Percentiles rank a stretch among this genome's conserved stretches.
Evolutionary conservation across 2,113 vertebrate species (phyloP).

Genomic region (Sander vitreus): DNA sequence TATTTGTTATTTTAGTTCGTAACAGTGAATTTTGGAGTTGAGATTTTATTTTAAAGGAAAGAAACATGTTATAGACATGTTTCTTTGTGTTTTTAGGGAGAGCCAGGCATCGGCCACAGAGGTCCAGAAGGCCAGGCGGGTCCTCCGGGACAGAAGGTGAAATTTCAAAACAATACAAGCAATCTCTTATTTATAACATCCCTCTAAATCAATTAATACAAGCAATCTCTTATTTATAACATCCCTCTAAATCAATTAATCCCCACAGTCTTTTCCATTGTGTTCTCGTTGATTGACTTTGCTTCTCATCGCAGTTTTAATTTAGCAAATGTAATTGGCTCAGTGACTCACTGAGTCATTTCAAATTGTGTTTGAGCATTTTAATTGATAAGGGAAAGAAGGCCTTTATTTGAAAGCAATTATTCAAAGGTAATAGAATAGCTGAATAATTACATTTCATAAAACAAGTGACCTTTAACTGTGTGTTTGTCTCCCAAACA

Average conservation of each 20-base stretch:
- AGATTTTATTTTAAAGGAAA: background rate
- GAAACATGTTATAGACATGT: background rate
- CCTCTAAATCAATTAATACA: constrained; percentile 45
- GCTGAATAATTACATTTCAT: constrained; percentile 27
- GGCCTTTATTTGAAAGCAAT: constrained; percentile 52
- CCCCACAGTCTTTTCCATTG: constrained; percentile 31
- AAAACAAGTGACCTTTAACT: constrained; percentile 28
- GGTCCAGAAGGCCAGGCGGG: constrained; percentile 90
- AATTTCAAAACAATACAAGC: background rate
- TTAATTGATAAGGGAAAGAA: constrained; percentile 32
- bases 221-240: background rate
- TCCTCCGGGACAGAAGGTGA: constrained; percentile 89
- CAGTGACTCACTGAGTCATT: constrained; percentile 55
- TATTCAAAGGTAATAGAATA: constrained; percentile 48
- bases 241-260: constrained; percentile 44
- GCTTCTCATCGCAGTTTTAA: constrained; percentile 58
- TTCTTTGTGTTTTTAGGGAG: constrained; percentile 82
- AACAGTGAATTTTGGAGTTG: background rate
- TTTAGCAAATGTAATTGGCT: constrained; percentile 64
- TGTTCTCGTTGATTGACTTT: constrained; percentile 61
- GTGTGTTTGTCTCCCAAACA: constrained; percentile 22
- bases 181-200: background rate
- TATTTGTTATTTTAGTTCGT: background rate
- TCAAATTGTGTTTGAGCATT: constrained; percentile 49
- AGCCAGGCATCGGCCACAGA: constrained; percentile 90